Base-by-base conservation (phyloP, 2,888 invertebrate genomes). In the Drosophila mimica region DNA sequence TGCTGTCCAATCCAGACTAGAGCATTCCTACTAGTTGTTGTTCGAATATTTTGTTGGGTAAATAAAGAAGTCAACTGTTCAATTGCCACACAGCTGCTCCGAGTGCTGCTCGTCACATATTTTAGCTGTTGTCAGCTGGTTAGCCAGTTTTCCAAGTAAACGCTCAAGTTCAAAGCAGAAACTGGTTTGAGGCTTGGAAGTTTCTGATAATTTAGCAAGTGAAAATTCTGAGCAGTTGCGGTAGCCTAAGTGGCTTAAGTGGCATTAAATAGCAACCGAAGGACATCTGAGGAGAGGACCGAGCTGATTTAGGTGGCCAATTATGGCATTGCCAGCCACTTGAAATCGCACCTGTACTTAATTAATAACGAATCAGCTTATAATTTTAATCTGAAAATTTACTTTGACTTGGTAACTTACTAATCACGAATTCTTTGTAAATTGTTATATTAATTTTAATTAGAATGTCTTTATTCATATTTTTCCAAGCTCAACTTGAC, bases 1-100 rank as follows among this genome's bases (percentile, higher is more conserved):
- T 5, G 5, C 20, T 11, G 11, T 5, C 11, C 11, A 5, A 11
- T 43, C 20, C 20, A 20, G 20, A 7, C 20, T 13, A 20, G 13
- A 20, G 13, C 7, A 20, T 46, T 46, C 7, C 20, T 25, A 8
- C 11, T 11, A 43, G 20, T 20, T 20, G 7, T 46, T 46, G 28
- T 2, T 17, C 3, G 9, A 17, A 17, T 17, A 5, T 11, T 28
- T 11, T 49, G 9, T 17, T 49, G 28, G 17, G 3, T 8, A 49
- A 31, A 57, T n/a, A 43, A 43, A 31, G 5, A 20, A 43, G 31
- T 31, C 38, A 74, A 43, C 31, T 52, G 51, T 56, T 46, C 30
- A 67, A 67, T 62, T n/a, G 58, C 70, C 70, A 33, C 17, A 49
- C 15, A 61, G 54, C 51, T 51, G 33, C n/a, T 40, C 3, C 9